Percentiles rank a stretch among this genome's conserved stretches.
phyloP scores from a whole-genome alignment of 2,113 vertebrate genomes.

The Gracilinanus agilis region DNA sequence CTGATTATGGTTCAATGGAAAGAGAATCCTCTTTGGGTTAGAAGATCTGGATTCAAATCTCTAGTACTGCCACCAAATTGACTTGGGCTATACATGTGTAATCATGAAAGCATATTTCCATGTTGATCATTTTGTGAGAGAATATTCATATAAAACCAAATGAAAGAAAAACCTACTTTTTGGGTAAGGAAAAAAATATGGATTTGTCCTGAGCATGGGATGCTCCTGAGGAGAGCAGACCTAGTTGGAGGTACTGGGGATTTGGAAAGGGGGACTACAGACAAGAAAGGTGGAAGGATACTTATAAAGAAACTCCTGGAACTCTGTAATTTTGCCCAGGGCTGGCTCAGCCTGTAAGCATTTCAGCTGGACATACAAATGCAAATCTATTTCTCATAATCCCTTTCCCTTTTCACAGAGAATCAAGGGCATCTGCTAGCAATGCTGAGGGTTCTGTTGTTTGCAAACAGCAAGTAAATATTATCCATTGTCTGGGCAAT shows the following conservation, averaged over 20 bases:
- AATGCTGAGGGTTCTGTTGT: slow-evolving; percentile 72
- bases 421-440: slow-evolving; percentile 78
- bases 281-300: slow-evolving; percentile 19
- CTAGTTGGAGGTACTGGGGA: not conserved
- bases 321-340: slow-evolving; percentile 67
- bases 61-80: not conserved
- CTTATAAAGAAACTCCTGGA: slow-evolving; percentile 47
- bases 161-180: slow-evolving; percentile 13
- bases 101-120: too few species aligned
- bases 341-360: slow-evolving; percentile 58
- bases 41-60: not conserved
- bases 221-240: not conserved
- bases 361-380: slow-evolving; percentile 79
- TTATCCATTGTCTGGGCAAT: slow-evolving; percentile 74
- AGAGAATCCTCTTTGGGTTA: not conserved
- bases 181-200: slow-evolving; percentile 39
- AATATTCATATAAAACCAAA: not conserved
- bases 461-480: slow-evolving; percentile 79
- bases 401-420: slow-evolving; percentile 69
- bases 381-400: slow-evolving; percentile 78
- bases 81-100: too few species aligned
- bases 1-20: not conserved
- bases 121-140: too few species aligned
- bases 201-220: slow-evolving; percentile 17
- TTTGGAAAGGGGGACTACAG: not conserved